Conservation (phyloP, 1,140 invertebrate genomes). For the Hycleus phaleratus region DNA sequence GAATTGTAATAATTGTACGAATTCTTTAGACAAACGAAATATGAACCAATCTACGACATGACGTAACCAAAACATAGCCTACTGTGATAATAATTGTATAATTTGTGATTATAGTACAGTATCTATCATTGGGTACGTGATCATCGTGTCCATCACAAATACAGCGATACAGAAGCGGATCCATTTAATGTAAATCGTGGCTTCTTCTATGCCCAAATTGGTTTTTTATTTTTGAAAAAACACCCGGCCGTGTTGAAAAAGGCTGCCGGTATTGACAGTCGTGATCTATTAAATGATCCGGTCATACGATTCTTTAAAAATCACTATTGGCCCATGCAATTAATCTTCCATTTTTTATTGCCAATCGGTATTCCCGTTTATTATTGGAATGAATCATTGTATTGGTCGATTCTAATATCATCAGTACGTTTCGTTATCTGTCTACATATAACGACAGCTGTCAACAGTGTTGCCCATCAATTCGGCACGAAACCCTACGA, state of each 20-base stretch:
- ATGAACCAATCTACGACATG: too few relatives aligned
- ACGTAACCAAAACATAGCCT: too few relatives aligned
- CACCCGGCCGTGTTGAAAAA: conserved; percentile 81
- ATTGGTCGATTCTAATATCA: conserved; percentile 42
- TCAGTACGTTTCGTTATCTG: conserved; percentile 54
- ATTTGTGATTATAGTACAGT: conserved; percentile 39
- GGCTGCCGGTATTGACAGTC: conserved; percentile 77
- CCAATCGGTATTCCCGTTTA: conserved; percentile 61
- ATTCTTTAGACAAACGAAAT: too few relatives aligned
- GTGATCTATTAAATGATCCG: conserved; percentile 75
- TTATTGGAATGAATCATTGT: conserved; percentile 44
- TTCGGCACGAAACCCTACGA: conserved; percentile 68
- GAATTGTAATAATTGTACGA: too few relatives aligned
- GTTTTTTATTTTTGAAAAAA: conserved; percentile 84
- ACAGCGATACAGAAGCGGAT: conserved; percentile 88
- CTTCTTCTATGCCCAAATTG: conserved; percentile 92
- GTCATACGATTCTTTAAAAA: conserved; percentile 59
- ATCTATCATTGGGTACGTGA: conserved; percentile 71
- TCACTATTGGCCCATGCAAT: conserved; percentile 58
- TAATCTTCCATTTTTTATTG: conserved; percentile 61
- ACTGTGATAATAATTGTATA: too few relatives aligned
- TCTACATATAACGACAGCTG: conserved; percentile 59
- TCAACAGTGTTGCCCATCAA: conserved; percentile 55
- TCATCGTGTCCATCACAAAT: conserved; percentile 87
- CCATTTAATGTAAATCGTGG: conserved; percentile 88